Evolutionary conservation across 1,140 invertebrate species (phyloP), one percentile per base, ranked within the genome.

Genomic region (Dendrolimus punctatus): DNA sequence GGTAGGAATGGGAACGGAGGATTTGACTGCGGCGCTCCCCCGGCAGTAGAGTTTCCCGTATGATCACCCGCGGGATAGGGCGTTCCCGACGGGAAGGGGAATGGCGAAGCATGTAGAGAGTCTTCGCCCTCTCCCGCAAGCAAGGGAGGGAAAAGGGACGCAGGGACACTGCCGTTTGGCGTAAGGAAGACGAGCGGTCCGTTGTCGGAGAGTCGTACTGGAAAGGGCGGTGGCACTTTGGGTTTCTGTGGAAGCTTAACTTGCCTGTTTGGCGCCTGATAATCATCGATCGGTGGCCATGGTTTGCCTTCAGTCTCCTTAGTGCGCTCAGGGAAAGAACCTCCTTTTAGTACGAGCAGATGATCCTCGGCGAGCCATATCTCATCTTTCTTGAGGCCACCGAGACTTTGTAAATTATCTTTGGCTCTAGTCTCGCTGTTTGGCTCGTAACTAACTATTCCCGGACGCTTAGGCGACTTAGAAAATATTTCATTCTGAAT

Each of bases 351-450:
- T 7, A 97, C 95, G 8, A 97, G 78, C 39, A 97, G 83, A 73
- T 96, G 95, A 70, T 96, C 95, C 70, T 96, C 95, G 0, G 95
- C 93, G 45, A 96, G 83, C 94, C 95, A 97, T 60, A 97, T 96
- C 59, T 97, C 95, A 45, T 95, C 92, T 62, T 93, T 90, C 62
- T 93, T 91, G 0, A 97, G 83, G 8, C 95, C 95, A 7, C 95
- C 95, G 4, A 95, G 88, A 76, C 91, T 96, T 52, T 93, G 90
- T 2, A 91, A 88, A 53, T 92, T 95, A 73, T 96, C 94, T 64
- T 92, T 91, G 0, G 93, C 91, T 59, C 79, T 73, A 3, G 94
- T 93, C 68, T 96, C 94, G 0, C 92, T 88, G 70, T 96, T 95
- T 0, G 89, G 80, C 8, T 90, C 88, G 69, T 96, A 96, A 68